Conservation (phyloP, 64 coral and sea anemone genomes). For the Montipora sp. region DNA sequence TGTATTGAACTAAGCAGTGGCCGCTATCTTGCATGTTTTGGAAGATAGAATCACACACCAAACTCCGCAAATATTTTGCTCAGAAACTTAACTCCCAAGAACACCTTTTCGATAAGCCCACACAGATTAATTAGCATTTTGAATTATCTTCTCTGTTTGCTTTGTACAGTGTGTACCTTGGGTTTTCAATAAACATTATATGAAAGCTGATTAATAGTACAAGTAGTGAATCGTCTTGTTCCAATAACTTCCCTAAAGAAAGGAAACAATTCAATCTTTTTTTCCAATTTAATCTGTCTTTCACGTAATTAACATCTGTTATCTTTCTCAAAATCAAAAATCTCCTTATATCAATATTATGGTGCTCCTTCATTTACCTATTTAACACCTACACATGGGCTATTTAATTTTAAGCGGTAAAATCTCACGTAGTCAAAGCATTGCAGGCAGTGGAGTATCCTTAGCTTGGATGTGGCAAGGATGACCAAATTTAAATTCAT, state of each 20-base stretch:
- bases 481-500: too few relatives aligned
- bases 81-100: not conserved
- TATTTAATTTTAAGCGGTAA: constrained; percentile 27
- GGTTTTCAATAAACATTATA: too few relatives aligned
- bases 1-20: too few relatives aligned
- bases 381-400: not conserved
- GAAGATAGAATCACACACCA: too few relatives aligned
- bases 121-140: not conserved
- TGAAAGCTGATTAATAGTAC: not conserved
- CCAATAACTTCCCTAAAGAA: not conserved
- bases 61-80: not conserved
- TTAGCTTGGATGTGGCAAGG: too few relatives aligned
- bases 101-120: not conserved
- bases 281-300: not conserved
- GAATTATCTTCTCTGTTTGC: constrained; percentile 20
- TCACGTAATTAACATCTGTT: not conserved
- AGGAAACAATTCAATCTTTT: not conserved
- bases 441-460: too few relatives aligned
- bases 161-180: not conserved
- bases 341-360: constrained; percentile 11
- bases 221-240: too few relatives aligned
- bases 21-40: too few relatives aligned
- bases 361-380: not conserved
- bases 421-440: not conserved
- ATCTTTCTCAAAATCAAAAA: not conserved